Conservation (phyloP, 2,797 vertebrate genomes). For the Malurus splendens region DNA sequence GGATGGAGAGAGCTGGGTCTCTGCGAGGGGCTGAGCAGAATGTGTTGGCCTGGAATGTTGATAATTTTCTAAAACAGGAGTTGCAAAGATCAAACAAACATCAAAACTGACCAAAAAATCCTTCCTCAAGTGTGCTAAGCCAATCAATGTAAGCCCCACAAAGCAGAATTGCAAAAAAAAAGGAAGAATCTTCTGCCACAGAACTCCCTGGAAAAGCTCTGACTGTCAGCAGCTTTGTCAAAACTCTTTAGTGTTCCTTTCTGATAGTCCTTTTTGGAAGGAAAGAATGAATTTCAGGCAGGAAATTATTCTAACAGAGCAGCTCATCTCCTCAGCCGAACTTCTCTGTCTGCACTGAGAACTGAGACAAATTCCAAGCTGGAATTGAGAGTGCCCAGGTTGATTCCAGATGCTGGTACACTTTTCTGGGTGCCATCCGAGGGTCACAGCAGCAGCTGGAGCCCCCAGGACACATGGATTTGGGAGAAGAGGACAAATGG, state of each 20-base stretch:
- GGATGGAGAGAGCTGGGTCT: not conserved
- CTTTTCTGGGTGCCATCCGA: not conserved
- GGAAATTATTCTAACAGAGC: not conserved
- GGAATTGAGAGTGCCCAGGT: not conserved
- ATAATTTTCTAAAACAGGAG: not conserved
- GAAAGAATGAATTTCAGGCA: not conserved
- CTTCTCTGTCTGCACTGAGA: not conserved
- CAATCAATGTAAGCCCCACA: not conserved
- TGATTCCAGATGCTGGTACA: accelerated
- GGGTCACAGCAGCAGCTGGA: not conserved
- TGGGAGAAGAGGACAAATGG: not conserved
- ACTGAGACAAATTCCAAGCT: not conserved
- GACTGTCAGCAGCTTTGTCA: not conserved
- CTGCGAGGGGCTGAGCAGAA: not conserved
- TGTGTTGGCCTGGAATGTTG: not conserved
- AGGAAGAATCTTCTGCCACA: not conserved
- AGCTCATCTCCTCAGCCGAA: not conserved
- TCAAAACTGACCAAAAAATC: not conserved
- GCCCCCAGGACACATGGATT: accelerated
- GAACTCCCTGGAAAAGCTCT: not conserved
- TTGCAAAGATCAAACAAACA: not conserved
- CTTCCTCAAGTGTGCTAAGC: not conserved
- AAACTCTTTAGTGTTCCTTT: not conserved
- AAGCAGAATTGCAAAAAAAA: not conserved
- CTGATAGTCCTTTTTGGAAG: not conserved